These are phyloP conservation scores for Syrista parreyssii DNA, from an alignment of 2,888 invertebrate species.

Conservation along the genomic window DNA sequence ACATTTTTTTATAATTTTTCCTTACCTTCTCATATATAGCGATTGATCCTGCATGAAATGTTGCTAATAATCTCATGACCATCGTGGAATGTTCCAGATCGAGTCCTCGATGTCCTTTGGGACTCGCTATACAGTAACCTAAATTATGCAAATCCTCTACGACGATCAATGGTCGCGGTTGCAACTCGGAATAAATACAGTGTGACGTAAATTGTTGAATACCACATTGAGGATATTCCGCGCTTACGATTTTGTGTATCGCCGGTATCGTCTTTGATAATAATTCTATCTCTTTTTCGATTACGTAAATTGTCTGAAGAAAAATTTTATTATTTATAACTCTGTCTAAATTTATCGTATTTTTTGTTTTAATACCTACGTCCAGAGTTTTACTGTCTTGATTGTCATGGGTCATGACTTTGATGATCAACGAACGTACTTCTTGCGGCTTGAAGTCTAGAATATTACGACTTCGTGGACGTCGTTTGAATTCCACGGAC, in stretches of 20 bases:
- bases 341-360: neutral
- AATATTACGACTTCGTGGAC: constrained; percentile 18
- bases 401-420: neutral
- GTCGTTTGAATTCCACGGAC: constrained; percentile 17
- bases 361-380: neutral
- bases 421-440: constrained; percentile 11
- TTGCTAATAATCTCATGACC: constrained; percentile 12
- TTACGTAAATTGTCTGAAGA: neutral
- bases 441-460: constrained; percentile 20
- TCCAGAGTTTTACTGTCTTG: neutral
- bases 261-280: constrained; percentile 13
- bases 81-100: constrained; percentile 17
- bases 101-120: constrained; percentile 14
- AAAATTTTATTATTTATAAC: neutral
- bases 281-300: constrained; percentile 14
- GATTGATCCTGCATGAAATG: constrained; percentile 17
- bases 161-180: constrained; percentile 13
- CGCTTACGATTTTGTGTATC: neutral
- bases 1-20: no score
- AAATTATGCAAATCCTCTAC: constrained; percentile 9
- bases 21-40: constrained; percentile 16
- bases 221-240: neutral
- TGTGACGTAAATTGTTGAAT: constrained; percentile 8
- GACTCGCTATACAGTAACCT: constrained; percentile 5
- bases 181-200: constrained; percentile 17